Conservation (phyloP, 1,140 invertebrate species). For the Nebria ingens region DNA sequence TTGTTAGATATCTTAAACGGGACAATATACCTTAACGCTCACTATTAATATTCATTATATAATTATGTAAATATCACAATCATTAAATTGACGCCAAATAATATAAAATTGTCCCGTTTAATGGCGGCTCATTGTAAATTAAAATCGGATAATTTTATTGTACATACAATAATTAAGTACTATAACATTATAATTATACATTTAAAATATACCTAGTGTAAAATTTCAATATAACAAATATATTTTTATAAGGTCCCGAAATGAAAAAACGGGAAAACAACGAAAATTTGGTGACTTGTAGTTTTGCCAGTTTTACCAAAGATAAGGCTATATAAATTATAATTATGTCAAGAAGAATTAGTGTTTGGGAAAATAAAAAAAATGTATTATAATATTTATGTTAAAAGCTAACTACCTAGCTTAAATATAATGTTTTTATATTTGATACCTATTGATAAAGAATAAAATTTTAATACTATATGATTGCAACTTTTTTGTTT, state of each 20-base stretch:
- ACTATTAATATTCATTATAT: conserved; percentile 8
- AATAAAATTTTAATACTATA: neutral
- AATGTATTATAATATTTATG: neutral
- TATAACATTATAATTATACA: neutral
- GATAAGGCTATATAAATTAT: conserved; percentile 7
- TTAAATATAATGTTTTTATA: conserved; percentile 1
- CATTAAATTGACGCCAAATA: neutral
- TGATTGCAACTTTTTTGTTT: no score
- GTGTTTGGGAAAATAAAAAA: neutral
- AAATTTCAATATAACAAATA: no score
- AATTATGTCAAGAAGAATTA: neutral
- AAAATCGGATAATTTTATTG: neutral
- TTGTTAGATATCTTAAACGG: neutral
- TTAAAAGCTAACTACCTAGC: neutral
- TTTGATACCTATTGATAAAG: neutral
- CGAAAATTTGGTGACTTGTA: neutral
- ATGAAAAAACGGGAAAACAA: no score
- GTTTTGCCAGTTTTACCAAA: conserved; percentile 6
- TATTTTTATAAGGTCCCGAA: no score
- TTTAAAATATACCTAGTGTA: no score
- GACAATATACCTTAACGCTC: neutral
- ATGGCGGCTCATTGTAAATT: conserved; percentile 1
- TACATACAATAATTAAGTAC: neutral
- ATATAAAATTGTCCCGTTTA: neutral
- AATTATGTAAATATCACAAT: neutral